A percentile compares a stretch with the other conserved stretches of the same genome.
Conservation (phyloP, 1,140 invertebrate species). For the Nasonia longicornis region DNA sequence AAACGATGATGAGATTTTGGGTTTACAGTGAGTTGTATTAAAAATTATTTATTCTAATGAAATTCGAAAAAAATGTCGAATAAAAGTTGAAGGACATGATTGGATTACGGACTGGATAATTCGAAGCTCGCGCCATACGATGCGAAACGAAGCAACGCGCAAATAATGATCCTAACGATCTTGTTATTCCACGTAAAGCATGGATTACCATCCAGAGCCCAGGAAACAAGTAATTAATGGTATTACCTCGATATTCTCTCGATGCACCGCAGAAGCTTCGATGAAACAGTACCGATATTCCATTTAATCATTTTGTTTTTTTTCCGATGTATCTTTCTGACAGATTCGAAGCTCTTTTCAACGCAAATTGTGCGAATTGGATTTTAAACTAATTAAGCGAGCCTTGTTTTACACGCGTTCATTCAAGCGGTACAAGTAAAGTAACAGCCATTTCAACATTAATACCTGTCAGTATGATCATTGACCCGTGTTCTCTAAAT, state of each 20-base stretch:
- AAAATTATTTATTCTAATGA: too few species aligned
- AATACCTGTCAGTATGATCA: too few species aligned
- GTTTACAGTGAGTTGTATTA: too few species aligned
- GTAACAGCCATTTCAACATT: too few species aligned
- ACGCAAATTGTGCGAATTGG: background rate
- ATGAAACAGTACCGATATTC: background rate
- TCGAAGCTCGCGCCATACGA: background rate
- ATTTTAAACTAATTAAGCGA: background rate
- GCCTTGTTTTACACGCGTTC: background rate
- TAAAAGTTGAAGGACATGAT: background rate
- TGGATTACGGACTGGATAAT: background rate
- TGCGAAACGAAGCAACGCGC: background rate
- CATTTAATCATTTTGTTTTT: background rate
- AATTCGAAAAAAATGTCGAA: too few species aligned
- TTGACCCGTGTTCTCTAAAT: too few species aligned
- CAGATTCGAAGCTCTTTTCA: background rate
- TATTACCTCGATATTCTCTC: background rate
- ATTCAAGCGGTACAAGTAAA: too few species aligned
- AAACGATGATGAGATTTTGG: too few species aligned
- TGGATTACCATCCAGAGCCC: background rate
- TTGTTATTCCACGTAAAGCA: background rate
- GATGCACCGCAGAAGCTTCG: background rate
- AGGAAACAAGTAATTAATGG: background rate
- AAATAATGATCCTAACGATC: slow-evolving; percentile 1
- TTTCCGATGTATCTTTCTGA: background rate